Percentiles rank a stretch among this genome's conserved stretches.
phyloP scores from a whole-genome alignment of 2,113 vertebrate genomes.

The Thermophis baileyi region DNA sequence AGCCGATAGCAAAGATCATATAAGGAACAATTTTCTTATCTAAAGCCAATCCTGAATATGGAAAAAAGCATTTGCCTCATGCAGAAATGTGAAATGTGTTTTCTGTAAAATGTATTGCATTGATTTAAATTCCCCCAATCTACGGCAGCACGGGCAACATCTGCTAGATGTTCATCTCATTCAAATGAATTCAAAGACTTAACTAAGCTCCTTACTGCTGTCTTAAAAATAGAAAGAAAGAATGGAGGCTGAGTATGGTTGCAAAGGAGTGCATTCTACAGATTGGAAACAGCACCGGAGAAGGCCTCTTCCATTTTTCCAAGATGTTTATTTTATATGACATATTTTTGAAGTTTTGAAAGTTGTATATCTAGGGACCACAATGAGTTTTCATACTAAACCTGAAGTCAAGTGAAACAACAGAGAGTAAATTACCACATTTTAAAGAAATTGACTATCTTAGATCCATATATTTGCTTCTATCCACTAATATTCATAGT shows the following conservation, averaged over 20 bases:
- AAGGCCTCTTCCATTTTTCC: neutral
- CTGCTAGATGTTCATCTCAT: neutral
- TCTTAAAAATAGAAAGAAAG: neutral
- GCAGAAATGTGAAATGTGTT: neutral
- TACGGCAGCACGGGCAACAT: neutral
- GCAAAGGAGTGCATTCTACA: neutral
- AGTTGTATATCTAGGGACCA: neutral
- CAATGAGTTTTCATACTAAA: neutral
- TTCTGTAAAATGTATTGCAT: neutral
- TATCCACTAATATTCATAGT: neutral
- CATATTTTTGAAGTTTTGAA: neutral
- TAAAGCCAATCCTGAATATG: neutral
- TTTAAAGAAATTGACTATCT: neutral
- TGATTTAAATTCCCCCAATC: neutral
- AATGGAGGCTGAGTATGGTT: neutral
- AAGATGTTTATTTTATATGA: neutral
- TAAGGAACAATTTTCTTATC: constrained; percentile 1
- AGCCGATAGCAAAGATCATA: constrained; percentile 28
- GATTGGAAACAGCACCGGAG: neutral
- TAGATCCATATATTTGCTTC: neutral
- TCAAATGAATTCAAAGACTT: neutral
- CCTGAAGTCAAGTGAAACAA: neutral
- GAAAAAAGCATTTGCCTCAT: constrained; percentile 25
- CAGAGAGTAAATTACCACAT: neutral
- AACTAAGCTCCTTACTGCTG: neutral